These are phyloP conservation scores for Agonopterix alstromeriana DNA, from an alignment of 2,888 invertebrate genomes.

Conservation along the genomic window DNA sequence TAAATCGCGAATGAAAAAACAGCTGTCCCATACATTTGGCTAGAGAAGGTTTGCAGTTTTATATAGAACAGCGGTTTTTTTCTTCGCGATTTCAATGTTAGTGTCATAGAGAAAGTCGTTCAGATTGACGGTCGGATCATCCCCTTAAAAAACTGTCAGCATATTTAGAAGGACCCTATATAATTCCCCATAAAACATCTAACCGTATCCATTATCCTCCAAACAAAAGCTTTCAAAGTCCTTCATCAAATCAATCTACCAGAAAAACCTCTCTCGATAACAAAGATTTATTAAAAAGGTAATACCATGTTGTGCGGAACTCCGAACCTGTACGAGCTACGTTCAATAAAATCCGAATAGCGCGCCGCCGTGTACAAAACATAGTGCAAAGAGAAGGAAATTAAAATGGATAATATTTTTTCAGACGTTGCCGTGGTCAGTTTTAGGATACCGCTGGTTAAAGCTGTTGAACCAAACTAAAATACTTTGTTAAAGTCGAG, in stretches of 20 bases:
- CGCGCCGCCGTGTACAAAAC: not conserved
- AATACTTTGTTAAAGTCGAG: no score
- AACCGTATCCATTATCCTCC: not conserved
- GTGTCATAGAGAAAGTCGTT: no score
- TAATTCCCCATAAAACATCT: no score
- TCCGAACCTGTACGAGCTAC: not conserved
- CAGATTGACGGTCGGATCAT: no score
- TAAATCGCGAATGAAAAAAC: no score
- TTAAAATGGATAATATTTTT: conserved; percentile 13
- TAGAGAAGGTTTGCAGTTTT: no score
- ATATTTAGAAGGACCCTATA: no score
- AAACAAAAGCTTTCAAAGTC: not conserved
- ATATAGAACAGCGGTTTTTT: no score
- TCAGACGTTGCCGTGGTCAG: conserved; percentile 6
- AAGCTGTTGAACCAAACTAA: not conserved
- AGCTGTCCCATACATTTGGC: no score
- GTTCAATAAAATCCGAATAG: conserved; percentile 7
- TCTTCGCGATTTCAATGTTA: no score
- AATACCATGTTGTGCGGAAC: not conserved
- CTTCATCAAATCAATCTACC: not conserved
- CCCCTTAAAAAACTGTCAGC: no score
- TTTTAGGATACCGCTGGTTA: conserved; percentile 1
- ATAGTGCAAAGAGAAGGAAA: conserved; percentile 9
- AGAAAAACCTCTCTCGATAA: not conserved
- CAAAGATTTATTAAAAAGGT: not conserved